Evolutionary conservation across 2,888 invertebrate genomes (phyloP).

Genomic region (Parnassius smintheus): DNA sequence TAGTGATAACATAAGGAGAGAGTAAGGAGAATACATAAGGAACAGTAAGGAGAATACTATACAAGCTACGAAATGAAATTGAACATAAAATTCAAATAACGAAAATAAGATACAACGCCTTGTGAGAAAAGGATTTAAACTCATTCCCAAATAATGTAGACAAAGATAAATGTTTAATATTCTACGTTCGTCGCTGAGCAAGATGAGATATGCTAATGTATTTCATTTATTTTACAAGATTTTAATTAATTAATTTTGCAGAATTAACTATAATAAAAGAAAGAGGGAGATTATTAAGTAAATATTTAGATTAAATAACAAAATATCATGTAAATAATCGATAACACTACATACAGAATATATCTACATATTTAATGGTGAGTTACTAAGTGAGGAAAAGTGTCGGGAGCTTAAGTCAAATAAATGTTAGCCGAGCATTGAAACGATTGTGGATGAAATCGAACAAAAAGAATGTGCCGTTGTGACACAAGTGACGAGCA

Average conservation of each 20-base stretch:
- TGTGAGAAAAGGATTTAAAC: conserved; percentile 48
- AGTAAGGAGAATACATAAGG: too few species aligned
- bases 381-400: conserved; percentile 4
- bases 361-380: too few species aligned
- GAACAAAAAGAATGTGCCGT: conserved; percentile 34
- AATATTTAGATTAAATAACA: too few species aligned
- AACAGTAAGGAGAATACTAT: too few species aligned
- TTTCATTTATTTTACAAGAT: conserved; percentile 38
- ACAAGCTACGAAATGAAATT: conserved; percentile 36
- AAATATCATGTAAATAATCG: too few species aligned
- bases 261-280: neutral
- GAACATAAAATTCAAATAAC: conserved; percentile 62
- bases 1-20: too few species aligned
- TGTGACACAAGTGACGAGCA: conserved; percentile 36
- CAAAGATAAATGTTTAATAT: conserved; percentile 50
- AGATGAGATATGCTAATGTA: conserved; percentile 42
- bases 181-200: conserved; percentile 33
- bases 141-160: conserved; percentile 47
- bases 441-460: conserved; percentile 28
- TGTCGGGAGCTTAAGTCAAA: conserved; percentile 33
- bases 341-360: too few species aligned
- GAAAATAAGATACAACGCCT: conserved; percentile 45
- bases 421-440: conserved; percentile 29
- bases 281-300: too few species aligned
- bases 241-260: conserved; percentile 26